Evolutionary conservation across 2,888 invertebrate genomes (phyloP), one percentile per base, ranked within the genome.

Genomic region (Chrysina gloriosa): DNA sequence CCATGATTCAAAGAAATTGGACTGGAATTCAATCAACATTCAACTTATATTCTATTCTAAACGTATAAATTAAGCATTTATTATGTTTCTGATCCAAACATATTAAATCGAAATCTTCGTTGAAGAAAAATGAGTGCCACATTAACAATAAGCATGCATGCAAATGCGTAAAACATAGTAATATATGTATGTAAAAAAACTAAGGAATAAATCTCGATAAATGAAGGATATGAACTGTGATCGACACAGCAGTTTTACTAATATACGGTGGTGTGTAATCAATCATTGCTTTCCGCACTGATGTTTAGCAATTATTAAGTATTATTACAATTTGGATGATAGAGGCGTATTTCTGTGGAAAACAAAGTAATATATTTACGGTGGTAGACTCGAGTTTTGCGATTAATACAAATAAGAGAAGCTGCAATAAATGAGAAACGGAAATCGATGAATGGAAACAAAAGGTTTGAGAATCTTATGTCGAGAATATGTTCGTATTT

Each of bases 171-270:
- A 52, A 16, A 27, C 3, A 52, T n/a, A 52, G 64, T 27, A 58
- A 6, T n/a, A n/a, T n/a, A n/a, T n/a, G n/a, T n/a, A n/a, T 42
- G 39, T 39, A 39, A 56, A 47, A 54, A 58, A 58, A 58, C 58
- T 58, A 58, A 58, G 58, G 58, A 58, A 58, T 58, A 58, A 39
- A 27, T 58, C 16, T 58, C 42, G 42, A 34, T 7, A 19, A 42
- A 7, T 42, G 4, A 36, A 36, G n/a, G n/a, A n/a, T 36, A 36
- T n/a, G 9, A 36, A 7, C 7, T 4, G 31, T 29, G 31, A 29
- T 36, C 11, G 36, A 36, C 2, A 36, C 7, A 48, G n/a, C n/a
- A 48, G 3, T 6, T 45, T 19, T 45, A 21, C 6, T 0, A 7
- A 14, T 6, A 9, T 2, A 19, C 5, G 6, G 42, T 42, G 5